phyloP scores from a whole-genome alignment of 2,888 invertebrate species.

The Dynastes tityus region DNA sequence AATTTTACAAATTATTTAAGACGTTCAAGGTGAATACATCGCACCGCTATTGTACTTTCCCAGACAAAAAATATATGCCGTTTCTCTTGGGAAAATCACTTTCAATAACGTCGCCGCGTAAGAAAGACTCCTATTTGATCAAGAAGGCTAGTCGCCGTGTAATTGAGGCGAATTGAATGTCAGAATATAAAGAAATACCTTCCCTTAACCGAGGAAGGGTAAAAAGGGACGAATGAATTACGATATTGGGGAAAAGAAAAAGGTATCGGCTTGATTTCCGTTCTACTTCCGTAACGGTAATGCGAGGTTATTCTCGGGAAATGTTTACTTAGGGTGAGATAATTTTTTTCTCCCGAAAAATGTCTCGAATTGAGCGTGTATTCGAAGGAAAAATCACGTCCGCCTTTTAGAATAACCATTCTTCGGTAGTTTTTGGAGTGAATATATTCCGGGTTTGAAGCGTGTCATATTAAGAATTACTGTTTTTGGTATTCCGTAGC shows the following conservation, averaged over 20 bases:
- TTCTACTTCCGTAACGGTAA: constrained; percentile 11
- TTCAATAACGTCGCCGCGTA: constrained; percentile 9
- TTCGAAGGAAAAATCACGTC: too few species aligned
- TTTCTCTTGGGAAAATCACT: not conserved
- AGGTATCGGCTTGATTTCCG: not conserved
- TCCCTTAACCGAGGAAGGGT: not conserved
- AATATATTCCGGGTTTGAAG: too few species aligned
- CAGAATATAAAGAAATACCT: constrained; percentile 19
- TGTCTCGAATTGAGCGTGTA: too few species aligned
- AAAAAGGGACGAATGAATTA: not conserved
- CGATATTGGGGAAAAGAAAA: not conserved
- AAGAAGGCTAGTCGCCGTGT: constrained; percentile 15
- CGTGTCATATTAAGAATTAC: too few species aligned
- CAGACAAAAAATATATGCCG: not conserved
- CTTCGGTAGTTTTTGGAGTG: too few species aligned
- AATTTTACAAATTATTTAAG: too few species aligned
- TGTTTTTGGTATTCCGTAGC: too few species aligned
- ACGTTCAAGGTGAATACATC: not conserved
- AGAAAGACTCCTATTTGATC: constrained; percentile 13
- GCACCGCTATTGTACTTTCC: not conserved
- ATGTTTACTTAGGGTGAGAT: constrained; percentile 13
- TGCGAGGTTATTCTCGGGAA: not conserved
- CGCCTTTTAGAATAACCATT: too few species aligned
- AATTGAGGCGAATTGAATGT: constrained; percentile 3
- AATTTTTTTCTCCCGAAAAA: constrained; percentile 2